A percentile compares a stretch with the other conserved stretches of the same genome.
Evolutionary conservation across 2,797 vertebrate genomes (phyloP).

Genomic region (Coranthus polyacanthus): DNA sequence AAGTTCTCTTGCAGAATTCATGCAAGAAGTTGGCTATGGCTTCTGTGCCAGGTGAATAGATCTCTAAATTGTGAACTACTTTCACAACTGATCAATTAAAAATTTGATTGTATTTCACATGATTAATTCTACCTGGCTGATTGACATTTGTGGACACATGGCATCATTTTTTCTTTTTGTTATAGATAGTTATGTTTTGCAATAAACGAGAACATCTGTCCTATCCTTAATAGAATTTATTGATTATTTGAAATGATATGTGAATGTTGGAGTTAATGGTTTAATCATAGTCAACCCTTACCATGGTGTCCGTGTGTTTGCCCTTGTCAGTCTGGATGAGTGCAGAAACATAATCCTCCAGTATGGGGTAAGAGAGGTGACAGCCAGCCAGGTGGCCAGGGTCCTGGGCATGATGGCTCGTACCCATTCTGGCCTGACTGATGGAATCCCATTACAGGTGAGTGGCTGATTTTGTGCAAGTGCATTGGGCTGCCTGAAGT

Average conservation of each 20-base stretch:
- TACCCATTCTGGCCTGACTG: slow-evolving; percentile 95
- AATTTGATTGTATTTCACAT: no score
- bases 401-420: slow-evolving; percentile 99
- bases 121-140: no score
- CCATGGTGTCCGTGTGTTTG: background rate
- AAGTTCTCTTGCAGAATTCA: slow-evolving; percentile 98
- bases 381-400: slow-evolving; percentile 97
- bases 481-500: background rate
- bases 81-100: no score
- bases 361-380: slow-evolving; percentile 97
- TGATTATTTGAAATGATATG: background rate
- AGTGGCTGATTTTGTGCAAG: slow-evolving; percentile 29
- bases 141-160: no score
- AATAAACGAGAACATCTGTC: background rate
- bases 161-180: no score
- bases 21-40: slow-evolving; percentile 99
- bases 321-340: slow-evolving; percentile 91
- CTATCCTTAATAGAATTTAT: background rate
- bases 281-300: background rate
- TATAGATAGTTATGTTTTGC: background rate
- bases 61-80: background rate
- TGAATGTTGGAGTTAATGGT: background rate
- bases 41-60: slow-evolving; percentile 99
- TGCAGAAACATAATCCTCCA: slow-evolving; percentile 98
- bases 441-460: slow-evolving; percentile 96